Evolutionary conservation across 53 echinoderm and acorn worm species (phyloP), one percentile per base, ranked within the genome.

Genomic region (Arbacia lixula): DNA sequence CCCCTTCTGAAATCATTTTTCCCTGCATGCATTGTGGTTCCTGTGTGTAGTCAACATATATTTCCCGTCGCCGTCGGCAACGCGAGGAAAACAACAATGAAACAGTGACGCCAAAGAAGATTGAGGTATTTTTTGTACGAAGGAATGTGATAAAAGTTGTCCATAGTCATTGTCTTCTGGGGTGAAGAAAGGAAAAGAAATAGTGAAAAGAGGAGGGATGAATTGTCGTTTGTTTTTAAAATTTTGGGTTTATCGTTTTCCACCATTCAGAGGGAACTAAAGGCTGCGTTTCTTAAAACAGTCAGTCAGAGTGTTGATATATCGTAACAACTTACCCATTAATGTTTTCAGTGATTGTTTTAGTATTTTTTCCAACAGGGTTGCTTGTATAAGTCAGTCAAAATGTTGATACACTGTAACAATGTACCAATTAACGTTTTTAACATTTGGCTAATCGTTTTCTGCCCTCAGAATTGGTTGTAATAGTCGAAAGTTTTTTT

Each of bases 61-160:
- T 77, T 12, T 42, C 77, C 38, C 77, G 77, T 77, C 77, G 77
- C 39, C 77, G 77, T 25, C 77, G 77, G 40, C 77, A 58, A 77
- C 77, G 77, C 57, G 77, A 77, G 60, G 77, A 77, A 58, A 77
- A 77, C 58, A 77, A 77, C 58, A 77, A 77, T 77, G 77, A 77
- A 37, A 57, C 77, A 16, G 31, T 53, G 53, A 75, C 55, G 20
- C 33, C 77, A 34, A 77, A 77, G 55, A 77, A 77, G 77, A 77
- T 77, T 77, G 77, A 77, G 77, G 77, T 77, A 77, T 77, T 77
- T 77, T 6, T 22, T n/a, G n/a, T n/a, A 12, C 21, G 29, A 2
- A 2, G 6, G 14, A 19, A 21, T n/a, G 53, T 51, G 53, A n/a
- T 34, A 0, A 53, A n/a, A 67, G 37, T 12, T 20, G 4, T 28